Evolutionary conservation across 2,797 vertebrate genomes (phyloP).

Genomic region (Atherinosoma microstoma): DNA sequence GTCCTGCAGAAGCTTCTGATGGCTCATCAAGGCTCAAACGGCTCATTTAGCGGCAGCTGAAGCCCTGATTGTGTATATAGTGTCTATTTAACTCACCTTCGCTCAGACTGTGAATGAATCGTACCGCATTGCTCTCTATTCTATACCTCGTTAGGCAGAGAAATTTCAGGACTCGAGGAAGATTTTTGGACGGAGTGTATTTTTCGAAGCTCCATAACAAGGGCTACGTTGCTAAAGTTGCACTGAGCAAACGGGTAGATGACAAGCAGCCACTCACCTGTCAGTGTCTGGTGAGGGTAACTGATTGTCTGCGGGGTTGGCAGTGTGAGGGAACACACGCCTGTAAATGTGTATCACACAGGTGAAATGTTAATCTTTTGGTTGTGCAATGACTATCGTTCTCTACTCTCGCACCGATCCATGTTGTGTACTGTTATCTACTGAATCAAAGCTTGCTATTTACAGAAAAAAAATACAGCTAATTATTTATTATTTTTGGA

Average conservation of each 20-base stretch:
- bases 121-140: conserved; percentile 50
- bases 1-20: conserved; percentile 61
- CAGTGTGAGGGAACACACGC: conserved; percentile 14
- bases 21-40: conserved; percentile 51
- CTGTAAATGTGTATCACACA: conserved; percentile 60
- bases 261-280: conserved; percentile 33
- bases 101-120: conserved; percentile 73
- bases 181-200: conserved; percentile 39
- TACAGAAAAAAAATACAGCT: conserved; percentile 43
- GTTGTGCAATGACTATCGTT: conserved; percentile 64
- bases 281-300: conserved; percentile 37
- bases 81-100: conserved; percentile 72
- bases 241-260: conserved; percentile 53
- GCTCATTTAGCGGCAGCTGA: conserved; percentile 49
- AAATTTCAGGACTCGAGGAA: conserved; percentile 49
- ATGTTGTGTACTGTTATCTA: conserved; percentile 50
- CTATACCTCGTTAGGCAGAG: conserved; percentile 54
- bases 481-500: conserved; percentile 68
- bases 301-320: conserved; percentile 22
- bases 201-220: conserved; percentile 64
- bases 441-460: conserved; percentile 56
- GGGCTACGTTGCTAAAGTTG: conserved; percentile 72
- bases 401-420: conserved; percentile 54
- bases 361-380: conserved; percentile 56
- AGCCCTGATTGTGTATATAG: conserved; percentile 74